These are phyloP conservation scores for Acipenser transmontanus DNA, from an alignment of 2,797 vertebrate species.

Conservation along the genomic window DNA sequence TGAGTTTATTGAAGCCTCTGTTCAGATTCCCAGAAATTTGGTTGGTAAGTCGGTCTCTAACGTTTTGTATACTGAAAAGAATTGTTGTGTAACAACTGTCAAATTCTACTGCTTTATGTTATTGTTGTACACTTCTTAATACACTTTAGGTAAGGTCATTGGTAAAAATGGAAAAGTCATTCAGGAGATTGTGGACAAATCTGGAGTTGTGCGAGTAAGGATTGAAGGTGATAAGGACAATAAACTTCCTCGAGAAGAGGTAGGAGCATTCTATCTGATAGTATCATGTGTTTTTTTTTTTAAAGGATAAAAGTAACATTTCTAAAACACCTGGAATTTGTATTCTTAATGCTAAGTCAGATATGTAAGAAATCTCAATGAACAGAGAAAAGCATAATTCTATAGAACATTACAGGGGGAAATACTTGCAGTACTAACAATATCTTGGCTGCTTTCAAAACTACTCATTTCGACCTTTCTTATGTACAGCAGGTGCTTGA, in stretches of 20 bases:
- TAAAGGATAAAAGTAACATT: no score
- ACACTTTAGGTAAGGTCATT: slow-evolving; percentile 86
- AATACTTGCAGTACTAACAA: no score
- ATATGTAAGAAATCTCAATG: no score
- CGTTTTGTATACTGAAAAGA: slow-evolving; percentile 7
- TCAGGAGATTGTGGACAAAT: slow-evolving; percentile 98
- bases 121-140: slow-evolving; percentile 17
- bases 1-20: slow-evolving; percentile 94
- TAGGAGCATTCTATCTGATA: slow-evolving; percentile 50
- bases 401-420: no score
- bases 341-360: no score
- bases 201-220: slow-evolving; percentile 91
- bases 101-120: slow-evolving; percentile 24
- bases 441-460: no score
- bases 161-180: slow-evolving; percentile 98
- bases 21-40: slow-evolving; percentile 92
- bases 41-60: slow-evolving; percentile 74
- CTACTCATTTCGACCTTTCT: no score
- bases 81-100: not conserved
- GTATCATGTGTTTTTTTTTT: slow-evolving; percentile 32
- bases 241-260: slow-evolving; percentile 89
- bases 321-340: not conserved
- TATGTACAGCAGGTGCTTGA: no score
- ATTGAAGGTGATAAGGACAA: slow-evolving; percentile 97
- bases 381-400: no score